These are phyloP conservation scores for Trypoxylon attenuatum DNA, from an alignment of 2,888 invertebrate genomes.

Conservation along the genomic window DNA sequence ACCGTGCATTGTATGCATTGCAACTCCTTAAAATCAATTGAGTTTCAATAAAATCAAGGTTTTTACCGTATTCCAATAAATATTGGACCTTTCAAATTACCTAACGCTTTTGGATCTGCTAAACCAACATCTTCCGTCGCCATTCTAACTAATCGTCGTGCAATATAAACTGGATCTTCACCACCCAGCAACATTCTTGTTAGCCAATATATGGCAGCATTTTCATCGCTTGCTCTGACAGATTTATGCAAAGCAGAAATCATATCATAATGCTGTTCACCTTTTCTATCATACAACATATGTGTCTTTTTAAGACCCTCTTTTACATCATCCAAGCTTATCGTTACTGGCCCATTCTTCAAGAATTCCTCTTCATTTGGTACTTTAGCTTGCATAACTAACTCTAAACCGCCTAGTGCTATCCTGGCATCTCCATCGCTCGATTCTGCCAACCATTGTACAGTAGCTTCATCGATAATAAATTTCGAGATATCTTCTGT, in stretches of 20 bases:
- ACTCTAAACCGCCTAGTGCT: constrained; percentile 85
- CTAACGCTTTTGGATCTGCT: constrained; percentile 72
- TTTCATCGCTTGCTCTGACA: constrained; percentile 86
- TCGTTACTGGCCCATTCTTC: constrained; percentile 71
- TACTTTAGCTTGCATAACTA: constrained; percentile 79
- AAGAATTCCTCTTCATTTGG: constrained; percentile 55
- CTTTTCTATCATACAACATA: constrained; percentile 85
- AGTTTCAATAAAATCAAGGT: background rate
- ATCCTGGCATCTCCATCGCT: constrained; percentile 89
- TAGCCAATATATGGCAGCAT: constrained; percentile 89
- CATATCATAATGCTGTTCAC: constrained; percentile 89
- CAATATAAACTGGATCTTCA: constrained; percentile 87
- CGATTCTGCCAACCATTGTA: constrained; percentile 84
- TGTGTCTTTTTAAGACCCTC: constrained; percentile 86
- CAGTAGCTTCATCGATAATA: constrained; percentile 78
- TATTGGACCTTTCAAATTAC: constrained; percentile 42
- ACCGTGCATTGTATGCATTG: constrained; percentile 85
- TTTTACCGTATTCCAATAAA: constrained; percentile 14
- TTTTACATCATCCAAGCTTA: constrained; percentile 82
- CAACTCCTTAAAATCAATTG: constrained; percentile 77
- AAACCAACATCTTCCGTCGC: constrained; percentile 88
- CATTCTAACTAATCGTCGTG: constrained; percentile 83
- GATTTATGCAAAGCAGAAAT: constrained; percentile 90
- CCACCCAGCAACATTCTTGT: constrained; percentile 87
- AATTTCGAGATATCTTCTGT: constrained; percentile 51